phyloP scores from a whole-genome alignment of 2,888 invertebrate genomes.

The Apotomis betuletana region DNA sequence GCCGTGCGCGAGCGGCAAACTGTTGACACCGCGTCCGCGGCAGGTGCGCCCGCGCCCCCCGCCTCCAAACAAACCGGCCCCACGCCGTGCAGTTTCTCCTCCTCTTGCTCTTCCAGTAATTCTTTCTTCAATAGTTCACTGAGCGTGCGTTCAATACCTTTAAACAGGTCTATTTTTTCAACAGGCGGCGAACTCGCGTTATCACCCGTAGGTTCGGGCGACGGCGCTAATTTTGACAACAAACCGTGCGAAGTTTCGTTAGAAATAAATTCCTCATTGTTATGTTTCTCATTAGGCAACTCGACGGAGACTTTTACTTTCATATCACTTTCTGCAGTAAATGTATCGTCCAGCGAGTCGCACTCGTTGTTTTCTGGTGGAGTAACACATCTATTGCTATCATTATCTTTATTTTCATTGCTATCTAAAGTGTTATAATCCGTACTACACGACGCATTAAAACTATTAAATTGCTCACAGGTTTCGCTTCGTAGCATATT shows the following conservation, averaged over 20 bases:
- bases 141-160: constrained; percentile 81
- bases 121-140: constrained; percentile 83
- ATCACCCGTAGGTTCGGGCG: constrained; percentile 65
- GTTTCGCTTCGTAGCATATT: constrained; percentile 79
- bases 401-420: constrained; percentile 59
- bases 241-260: constrained; percentile 56
- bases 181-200: constrained; percentile 55
- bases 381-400: constrained; percentile 63
- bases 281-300: constrained; percentile 59
- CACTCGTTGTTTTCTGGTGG: constrained; percentile 68
- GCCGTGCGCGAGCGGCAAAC: constrained; percentile 82
- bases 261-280: constrained; percentile 54
- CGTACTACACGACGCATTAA: constrained; percentile 69
- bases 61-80: constrained; percentile 73
- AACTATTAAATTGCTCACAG: constrained; percentile 75
- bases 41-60: constrained; percentile 80
- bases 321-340: constrained; percentile 61
- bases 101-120: constrained; percentile 76
- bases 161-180: constrained; percentile 79
- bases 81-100: constrained; percentile 76
- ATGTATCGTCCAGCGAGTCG: constrained; percentile 67
- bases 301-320: constrained; percentile 72
- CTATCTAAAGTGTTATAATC: constrained; percentile 67
- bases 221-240: constrained; percentile 66
- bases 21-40: constrained; percentile 64